A percentile compares a stretch with the other conserved stretches of the same genome.
phyloP scores from a whole-genome alignment of 2,113 vertebrate species.

The Ascaphus truei region DNA sequence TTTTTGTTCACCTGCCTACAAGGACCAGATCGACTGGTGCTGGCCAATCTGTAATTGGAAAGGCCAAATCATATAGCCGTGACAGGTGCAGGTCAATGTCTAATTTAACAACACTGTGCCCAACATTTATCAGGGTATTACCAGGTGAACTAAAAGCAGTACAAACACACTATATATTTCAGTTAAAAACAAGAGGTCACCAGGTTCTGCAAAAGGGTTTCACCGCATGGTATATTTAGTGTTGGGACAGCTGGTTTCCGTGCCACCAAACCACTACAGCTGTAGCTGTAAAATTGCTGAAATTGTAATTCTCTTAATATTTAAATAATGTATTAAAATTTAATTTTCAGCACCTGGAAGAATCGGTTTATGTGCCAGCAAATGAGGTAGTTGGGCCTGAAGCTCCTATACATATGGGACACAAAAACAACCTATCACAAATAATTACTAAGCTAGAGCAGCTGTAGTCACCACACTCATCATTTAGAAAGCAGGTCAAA shows the following conservation, averaged over 20 bases:
- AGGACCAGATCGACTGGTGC: not conserved
- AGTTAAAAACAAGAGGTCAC: not conserved
- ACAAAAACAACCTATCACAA: slow-evolving; percentile 71
- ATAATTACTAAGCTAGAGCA: slow-evolving; percentile 70
- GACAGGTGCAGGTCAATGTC: too few relatives aligned
- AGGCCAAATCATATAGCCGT: too few relatives aligned
- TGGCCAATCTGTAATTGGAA: not conserved
- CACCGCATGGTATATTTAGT: not conserved
- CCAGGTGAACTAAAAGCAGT: too few relatives aligned
- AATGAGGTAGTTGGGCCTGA: slow-evolving; percentile 65
- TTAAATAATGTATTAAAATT: slow-evolving; percentile 90
- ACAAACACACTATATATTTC: too few relatives aligned
- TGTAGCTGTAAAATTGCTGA: slow-evolving; percentile 69
- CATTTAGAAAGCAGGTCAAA: slow-evolving; percentile 70
- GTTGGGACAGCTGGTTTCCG: slow-evolving; percentile 7
- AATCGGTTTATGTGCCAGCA: slow-evolving; percentile 71
- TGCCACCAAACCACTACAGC: slow-evolving; percentile 52
- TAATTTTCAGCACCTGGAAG: slow-evolving; percentile 83
- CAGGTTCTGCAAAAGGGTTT: not conserved
- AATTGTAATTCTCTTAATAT: slow-evolving; percentile 82
- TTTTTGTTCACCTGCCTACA: not conserved
- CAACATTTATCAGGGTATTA: too few relatives aligned
- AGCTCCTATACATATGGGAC: slow-evolving; percentile 71
- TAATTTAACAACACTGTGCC: too few relatives aligned
- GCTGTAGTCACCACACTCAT: slow-evolving; percentile 55